These are phyloP conservation scores for Perizoma flavofasciatum DNA, from an alignment of 2,888 invertebrate genomes.

Conservation along the genomic window DNA sequence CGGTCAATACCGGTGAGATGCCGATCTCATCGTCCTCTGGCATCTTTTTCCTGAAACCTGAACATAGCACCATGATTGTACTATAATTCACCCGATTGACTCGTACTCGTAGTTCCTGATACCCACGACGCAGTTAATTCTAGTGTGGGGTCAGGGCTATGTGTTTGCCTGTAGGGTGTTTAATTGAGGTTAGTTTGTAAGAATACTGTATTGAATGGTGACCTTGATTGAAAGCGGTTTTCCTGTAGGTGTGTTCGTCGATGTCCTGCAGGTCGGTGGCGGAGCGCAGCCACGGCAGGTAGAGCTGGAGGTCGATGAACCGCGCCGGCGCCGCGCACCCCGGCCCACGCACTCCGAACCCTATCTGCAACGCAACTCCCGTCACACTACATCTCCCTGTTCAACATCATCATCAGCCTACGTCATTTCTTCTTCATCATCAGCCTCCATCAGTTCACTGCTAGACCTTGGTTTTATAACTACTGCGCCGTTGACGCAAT, in stretches of 20 bases:
- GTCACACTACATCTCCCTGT: no score
- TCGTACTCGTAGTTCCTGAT: no score
- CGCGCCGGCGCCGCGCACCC: conserved; percentile 58
- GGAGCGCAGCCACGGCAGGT: conserved; percentile 54
- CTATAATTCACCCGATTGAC: no score
- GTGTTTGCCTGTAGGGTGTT: no score
- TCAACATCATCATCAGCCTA: no score
- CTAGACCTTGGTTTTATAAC: neutral
- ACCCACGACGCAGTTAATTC: no score
- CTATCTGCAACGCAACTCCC: conserved; percentile 46
- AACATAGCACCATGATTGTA: no score
- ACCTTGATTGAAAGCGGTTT: conserved; percentile 25
- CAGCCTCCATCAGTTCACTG: neutral
- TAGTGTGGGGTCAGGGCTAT: no score
- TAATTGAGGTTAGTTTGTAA: no score
- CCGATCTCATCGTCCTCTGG: neutral
- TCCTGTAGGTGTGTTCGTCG: conserved; percentile 20
- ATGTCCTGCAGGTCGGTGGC: conserved; percentile 36
- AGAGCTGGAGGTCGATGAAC: conserved; percentile 52
- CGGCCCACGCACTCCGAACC: conserved; percentile 59
- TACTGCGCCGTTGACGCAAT: no score
- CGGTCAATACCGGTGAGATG: neutral
- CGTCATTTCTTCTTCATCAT: no score
- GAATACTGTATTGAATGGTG: neutral
- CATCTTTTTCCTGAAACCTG: conserved; percentile 2